These are phyloP conservation scores for Drosophila bocqueti DNA, from an alignment of 1,140 invertebrate species.

Conservation along the genomic window DNA sequence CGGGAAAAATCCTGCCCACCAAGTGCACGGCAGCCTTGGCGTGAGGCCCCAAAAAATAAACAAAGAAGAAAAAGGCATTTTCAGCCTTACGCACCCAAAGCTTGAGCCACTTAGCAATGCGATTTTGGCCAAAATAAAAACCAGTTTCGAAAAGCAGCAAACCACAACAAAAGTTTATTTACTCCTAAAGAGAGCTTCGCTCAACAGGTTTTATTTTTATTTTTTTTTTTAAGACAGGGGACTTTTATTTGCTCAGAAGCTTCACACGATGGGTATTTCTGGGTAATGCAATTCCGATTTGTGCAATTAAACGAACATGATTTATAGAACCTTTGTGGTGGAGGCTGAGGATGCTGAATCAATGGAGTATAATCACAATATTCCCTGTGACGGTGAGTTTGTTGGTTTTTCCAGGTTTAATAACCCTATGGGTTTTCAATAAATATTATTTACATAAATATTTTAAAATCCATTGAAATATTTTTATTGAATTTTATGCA, in stretches of 20 bases:
- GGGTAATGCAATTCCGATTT: constrained; percentile 28
- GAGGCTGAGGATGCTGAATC: not conserved
- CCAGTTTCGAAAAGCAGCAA: constrained; percentile 57
- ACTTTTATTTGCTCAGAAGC: constrained; percentile 29
- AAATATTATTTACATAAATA: constrained; percentile 1
- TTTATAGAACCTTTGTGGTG: constrained; percentile 35
- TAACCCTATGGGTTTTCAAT: not conserved
- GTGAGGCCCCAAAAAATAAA: constrained; percentile 20
- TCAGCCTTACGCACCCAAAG: constrained; percentile 53
- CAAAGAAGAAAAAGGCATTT: constrained; percentile 8
- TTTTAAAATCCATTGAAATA: not conserved
- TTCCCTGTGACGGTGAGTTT: constrained; percentile 2
- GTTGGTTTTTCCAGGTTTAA: not conserved
- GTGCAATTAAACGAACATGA: constrained; percentile 59
- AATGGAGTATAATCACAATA: not conserved
- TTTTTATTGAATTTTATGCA: not conserved
- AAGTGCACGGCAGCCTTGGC: constrained; percentile 62
- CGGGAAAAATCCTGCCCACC: constrained; percentile 11
- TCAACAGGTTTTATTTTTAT: constrained; percentile 70
- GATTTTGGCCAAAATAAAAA: constrained; percentile 60
- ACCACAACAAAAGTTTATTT: constrained; percentile 56
- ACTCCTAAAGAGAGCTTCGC: constrained; percentile 45
- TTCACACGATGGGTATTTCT: constrained; percentile 59
- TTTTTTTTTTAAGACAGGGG: not conserved
- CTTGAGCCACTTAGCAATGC: constrained; percentile 39